Evolutionary conservation across 2,888 invertebrate genomes (phyloP), one percentile per base, ranked within the genome.

Genomic region (Cistogaster globosa): DNA sequence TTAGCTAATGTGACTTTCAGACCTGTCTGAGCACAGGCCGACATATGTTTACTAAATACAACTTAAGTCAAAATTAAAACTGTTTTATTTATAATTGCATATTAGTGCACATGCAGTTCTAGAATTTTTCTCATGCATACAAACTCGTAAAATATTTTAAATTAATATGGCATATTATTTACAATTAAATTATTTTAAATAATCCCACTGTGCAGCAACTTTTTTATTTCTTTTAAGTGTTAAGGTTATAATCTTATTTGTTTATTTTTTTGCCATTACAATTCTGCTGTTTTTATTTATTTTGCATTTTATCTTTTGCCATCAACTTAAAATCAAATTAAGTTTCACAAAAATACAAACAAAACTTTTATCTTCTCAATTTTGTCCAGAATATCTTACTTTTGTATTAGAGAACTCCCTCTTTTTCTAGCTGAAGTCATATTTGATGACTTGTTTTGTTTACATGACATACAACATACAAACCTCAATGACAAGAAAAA

Each of bases 291-390:
- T 71, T 36, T 32, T 60, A 12, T 57, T 51, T 71, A 57, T 68
- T 62, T 32, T 22, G 51, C 22, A 55, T 81, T 32, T 14, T 71
- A 26, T 51, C 9, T 55, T 68, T 63, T 72, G 63, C 53, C 53
- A 75, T 74, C 69, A 82, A 69, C 78, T 82, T 85, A 78, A 78
- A 82, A 85, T 85, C 74, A 78, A 82, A 85, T 85, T 82, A 82
- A 75, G 69, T 55, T 42, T 26, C 26, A 36, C 58, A 58, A 67
- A 65, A 67, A 69, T 11, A 55, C 53, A 60, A 69, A 53, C 20
- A 45, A 42, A 51, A 53, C 14, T 18, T 53, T 42, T 8, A 6
- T 42, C 38, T 68, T 42, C 32, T 57, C 26, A 1, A 57, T 12
- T 22, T 57, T 14, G 26, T 11, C 51, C 9, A 16, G 8, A 57